Evolutionary conservation across 2,888 invertebrate genomes (phyloP).

Genomic region (Agriopis leucophaearia): DNA sequence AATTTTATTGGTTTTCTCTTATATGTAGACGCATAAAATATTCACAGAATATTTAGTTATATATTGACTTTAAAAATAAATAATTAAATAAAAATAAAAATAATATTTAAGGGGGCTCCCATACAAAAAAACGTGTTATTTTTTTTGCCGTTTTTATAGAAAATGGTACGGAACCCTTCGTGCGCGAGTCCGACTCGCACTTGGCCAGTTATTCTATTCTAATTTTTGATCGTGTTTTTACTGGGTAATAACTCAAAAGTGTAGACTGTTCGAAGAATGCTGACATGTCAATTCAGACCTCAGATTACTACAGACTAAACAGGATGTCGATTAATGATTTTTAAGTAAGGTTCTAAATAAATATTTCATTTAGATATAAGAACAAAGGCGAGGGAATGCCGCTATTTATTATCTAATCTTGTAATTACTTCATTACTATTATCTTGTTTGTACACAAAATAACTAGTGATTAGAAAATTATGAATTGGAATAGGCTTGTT

Average conservation of each 20-base stretch:
- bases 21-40: too few relatives aligned
- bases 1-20: too few relatives aligned
- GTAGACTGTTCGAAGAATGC: background rate
- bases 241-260: background rate
- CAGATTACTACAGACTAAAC: background rate
- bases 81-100: too few relatives aligned
- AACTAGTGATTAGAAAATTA: constrained; percentile 10
- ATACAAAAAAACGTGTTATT: too few relatives aligned
- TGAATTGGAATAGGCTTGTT: background rate
- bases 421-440: constrained; percentile 10
- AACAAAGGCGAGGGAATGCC: background rate
- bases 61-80: too few relatives aligned
- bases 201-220: too few relatives aligned
- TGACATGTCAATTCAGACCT: background rate
- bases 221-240: too few relatives aligned
- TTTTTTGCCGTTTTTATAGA: too few relatives aligned
- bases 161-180: too few relatives aligned
- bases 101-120: too few relatives aligned
- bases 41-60: too few relatives aligned
- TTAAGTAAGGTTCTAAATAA: constrained; percentile 19
- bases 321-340: background rate
- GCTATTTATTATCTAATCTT: constrained; percentile 12
- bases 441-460: constrained; percentile 12
- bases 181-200: too few relatives aligned
- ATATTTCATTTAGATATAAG: constrained; percentile 16